Evolutionary conservation across 2,888 invertebrate genomes (phyloP).

Genomic region (Drosophila longiperda): DNA sequence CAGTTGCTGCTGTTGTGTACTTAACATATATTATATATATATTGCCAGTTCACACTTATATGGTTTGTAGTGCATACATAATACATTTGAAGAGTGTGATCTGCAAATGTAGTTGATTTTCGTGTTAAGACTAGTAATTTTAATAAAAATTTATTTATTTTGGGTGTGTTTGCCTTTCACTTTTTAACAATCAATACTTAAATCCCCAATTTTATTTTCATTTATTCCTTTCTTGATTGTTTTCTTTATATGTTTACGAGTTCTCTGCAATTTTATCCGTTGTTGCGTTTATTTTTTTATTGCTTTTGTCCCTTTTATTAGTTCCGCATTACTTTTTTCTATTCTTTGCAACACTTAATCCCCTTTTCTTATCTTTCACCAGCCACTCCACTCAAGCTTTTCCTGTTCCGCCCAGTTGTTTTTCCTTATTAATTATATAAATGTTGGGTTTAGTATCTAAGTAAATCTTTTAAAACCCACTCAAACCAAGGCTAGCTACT

Average conservation of each 20-base stretch:
- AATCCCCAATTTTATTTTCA: not conserved
- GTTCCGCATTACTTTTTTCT: constrained; percentile 18
- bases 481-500: constrained; percentile 3
- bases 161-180: not conserved
- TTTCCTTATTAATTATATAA: constrained; percentile 47
- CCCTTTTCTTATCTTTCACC: constrained; percentile 8
- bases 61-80: not conserved
- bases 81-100: constrained; percentile 7
- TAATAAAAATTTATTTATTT: not conserved
- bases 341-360: constrained; percentile 14
- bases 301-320: constrained; percentile 7
- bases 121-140: not conserved
- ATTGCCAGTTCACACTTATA: constrained; percentile 4
- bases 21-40: constrained; percentile 45
- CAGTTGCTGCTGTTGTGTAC: constrained; percentile 92
- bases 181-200: not conserved
- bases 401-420: constrained; percentile 7
- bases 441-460: constrained; percentile 26
- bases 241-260: not conserved
- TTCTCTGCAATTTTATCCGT: not conserved
- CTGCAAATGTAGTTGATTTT: not conserved
- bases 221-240: not conserved
- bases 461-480: constrained; percentile 23
- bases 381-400: constrained; percentile 7
- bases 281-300: constrained; percentile 2